These are phyloP conservation scores for Drosophila mojavensis DNA, from an alignment of 1,140 invertebrate species.

Conservation along the genomic window DNA sequence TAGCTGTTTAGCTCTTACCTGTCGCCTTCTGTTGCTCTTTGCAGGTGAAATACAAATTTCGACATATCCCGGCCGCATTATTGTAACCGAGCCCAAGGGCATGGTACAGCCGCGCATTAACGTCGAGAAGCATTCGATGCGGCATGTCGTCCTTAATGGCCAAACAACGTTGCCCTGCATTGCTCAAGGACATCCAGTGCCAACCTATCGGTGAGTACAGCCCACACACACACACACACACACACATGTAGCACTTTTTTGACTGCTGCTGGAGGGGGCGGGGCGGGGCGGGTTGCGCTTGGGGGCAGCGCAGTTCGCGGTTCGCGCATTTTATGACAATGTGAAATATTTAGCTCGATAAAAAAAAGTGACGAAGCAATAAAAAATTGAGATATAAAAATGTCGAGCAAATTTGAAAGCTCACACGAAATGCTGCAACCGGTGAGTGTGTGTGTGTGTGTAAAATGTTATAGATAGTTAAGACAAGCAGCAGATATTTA, in stretches of 20 bases:
- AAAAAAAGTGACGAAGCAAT: constrained; percentile 33
- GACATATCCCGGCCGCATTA: constrained; percentile 87
- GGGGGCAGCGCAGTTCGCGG: not conserved
- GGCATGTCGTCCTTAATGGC: constrained; percentile 88
- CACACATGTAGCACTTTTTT: not conserved
- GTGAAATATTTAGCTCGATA: constrained; percentile 72
- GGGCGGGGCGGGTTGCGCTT: too few relatives aligned
- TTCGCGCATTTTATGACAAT: constrained; percentile 72
- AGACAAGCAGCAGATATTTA: not conserved
- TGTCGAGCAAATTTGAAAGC: constrained; percentile 66
- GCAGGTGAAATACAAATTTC: constrained; percentile 87
- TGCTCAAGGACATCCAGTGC: constrained; percentile 91
- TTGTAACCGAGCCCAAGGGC: constrained; percentile 89
- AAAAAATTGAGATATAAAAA: constrained; percentile 47
- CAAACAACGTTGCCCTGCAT: constrained; percentile 90
- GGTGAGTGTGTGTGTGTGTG: not conserved
- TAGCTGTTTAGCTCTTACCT: constrained; percentile 28
- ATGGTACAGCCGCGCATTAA: constrained; percentile 88
- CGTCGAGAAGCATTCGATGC: constrained; percentile 88
- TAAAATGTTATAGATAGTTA: constrained; percentile 23
- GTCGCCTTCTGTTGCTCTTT: constrained; percentile 3
- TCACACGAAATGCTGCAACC: constrained; percentile 20
- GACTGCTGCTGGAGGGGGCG: not conserved
- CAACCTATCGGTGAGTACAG: constrained; percentile 88
- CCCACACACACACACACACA: constrained; percentile 2